These are phyloP conservation scores for Lampris incognitus DNA, from an alignment of 2,113 vertebrate species.

Conservation along the genomic window DNA sequence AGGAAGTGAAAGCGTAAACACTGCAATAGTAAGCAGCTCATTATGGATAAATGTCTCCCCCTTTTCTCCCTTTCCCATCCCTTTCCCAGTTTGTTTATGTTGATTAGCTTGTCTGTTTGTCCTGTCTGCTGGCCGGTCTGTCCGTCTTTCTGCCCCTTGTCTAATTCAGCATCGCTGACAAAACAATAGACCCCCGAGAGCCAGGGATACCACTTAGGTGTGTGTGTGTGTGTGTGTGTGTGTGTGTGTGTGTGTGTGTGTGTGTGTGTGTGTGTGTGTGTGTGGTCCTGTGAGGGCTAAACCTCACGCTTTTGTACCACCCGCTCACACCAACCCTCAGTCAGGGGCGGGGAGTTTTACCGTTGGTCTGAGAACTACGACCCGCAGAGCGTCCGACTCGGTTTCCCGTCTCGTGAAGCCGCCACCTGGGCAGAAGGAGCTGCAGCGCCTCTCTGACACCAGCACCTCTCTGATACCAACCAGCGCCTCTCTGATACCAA, in stretches of 20 bases:
- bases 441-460: no score
- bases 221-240: not conserved
- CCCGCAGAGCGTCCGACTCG: no score
- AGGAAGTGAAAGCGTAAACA: conserved; percentile 72
- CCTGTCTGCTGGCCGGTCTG: not conserved
- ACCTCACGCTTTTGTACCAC: conserved; percentile 5
- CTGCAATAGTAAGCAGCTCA: conserved; percentile 42
- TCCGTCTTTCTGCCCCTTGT: not conserved
- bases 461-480: no score
- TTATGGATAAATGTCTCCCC: conserved; percentile 64
- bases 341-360: conserved; percentile 13
- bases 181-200: not conserved
- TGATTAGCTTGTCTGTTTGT: not conserved
- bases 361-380: not conserved
- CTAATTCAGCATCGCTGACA: not conserved
- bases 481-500: no score
- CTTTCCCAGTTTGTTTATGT: conserved; percentile 1
- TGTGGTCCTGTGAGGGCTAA: not conserved
- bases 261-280: not conserved
- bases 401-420: no score
- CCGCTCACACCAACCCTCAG: not conserved
- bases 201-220: not conserved
- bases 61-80: not conserved
- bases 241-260: not conserved
- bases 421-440: no score